Conservation (phyloP, 1,140 invertebrate species). For the Tetraneura akinire region DNA sequence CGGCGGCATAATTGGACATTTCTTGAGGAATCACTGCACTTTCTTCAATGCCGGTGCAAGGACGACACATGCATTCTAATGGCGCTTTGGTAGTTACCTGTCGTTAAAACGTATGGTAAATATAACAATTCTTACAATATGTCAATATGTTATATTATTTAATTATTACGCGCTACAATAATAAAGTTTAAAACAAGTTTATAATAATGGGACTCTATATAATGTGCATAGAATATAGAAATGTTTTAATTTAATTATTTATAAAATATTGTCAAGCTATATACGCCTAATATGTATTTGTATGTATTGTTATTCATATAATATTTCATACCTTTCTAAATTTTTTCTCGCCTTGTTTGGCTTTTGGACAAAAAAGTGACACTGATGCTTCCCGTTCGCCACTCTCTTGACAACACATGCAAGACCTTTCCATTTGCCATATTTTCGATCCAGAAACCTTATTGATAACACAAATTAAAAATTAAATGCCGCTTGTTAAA, state of each 20-base stretch:
- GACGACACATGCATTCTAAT: conserved; percentile 89
- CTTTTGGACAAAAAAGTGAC: conserved; percentile 84
- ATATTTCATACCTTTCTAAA: conserved; percentile 79
- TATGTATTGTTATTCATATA: no score
- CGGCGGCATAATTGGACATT: conserved; percentile 79
- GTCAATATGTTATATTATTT: no score
- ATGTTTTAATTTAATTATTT: no score
- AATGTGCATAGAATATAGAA: no score
- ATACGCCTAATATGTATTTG: no score
- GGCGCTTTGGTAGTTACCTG: conserved; percentile 87
- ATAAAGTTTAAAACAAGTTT: no score
- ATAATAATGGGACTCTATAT: no score
- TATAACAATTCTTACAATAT: no score
- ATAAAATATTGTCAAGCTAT: no score
- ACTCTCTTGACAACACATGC: conserved; percentile 92
- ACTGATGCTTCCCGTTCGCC: conserved; percentile 88
- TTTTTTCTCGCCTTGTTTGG: conserved; percentile 80
- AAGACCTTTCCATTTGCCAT: conserved; percentile 93
- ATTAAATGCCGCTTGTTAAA: no score
- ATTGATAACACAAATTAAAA: neutral
- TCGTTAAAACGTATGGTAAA: no score
- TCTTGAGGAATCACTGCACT: conserved; percentile 85
- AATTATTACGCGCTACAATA: no score
- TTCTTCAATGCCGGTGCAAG: conserved; percentile 86
- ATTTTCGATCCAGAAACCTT: conserved; percentile 94